phyloP scores from a whole-genome alignment of 2,888 invertebrate species.

The Papilio elwesi region DNA sequence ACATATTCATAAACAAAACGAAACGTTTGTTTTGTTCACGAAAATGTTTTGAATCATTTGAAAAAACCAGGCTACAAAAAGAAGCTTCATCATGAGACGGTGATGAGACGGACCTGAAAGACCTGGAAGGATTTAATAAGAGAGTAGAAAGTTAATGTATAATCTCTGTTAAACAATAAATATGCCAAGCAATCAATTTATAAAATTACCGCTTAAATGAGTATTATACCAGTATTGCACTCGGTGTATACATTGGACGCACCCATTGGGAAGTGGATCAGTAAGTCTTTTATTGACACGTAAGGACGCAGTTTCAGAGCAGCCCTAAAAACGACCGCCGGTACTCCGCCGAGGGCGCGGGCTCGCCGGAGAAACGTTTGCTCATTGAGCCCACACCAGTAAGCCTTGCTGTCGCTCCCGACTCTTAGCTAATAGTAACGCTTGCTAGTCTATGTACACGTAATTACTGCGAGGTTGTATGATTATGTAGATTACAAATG shows the following conservation, averaged over 20 bases:
- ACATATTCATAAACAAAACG: too few relatives aligned
- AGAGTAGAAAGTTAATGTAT: neutral
- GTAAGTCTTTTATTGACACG: conserved; percentile 64
- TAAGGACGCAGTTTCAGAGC: conserved; percentile 78
- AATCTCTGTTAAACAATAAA: neutral
- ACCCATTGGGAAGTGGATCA: conserved; percentile 42
- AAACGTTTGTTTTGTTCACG: too few relatives aligned
- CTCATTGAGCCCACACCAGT: conserved; percentile 81
- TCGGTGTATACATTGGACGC: conserved; percentile 40
- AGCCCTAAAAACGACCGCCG: conserved; percentile 78
- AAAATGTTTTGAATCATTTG: too few relatives aligned
- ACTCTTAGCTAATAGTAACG: conserved; percentile 46
- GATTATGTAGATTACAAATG: conserved; percentile 10
- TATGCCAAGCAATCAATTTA: neutral
- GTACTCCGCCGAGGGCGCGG: conserved; percentile 76
- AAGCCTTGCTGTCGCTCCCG: conserved; percentile 55
- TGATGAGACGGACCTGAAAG: too few relatives aligned
- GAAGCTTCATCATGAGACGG: too few relatives aligned
- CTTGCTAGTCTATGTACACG: conserved; percentile 32
- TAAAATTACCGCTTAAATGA: neutral
- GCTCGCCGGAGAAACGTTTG: conserved; percentile 81
- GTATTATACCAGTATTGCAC: conserved; percentile 34
- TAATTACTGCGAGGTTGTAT: conserved; percentile 12
- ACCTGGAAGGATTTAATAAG: too few relatives aligned
- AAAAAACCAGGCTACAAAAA: too few relatives aligned